Evolutionary conservation across 53 echinoderm and acorn worm genomes (phyloP), one percentile per base, ranked within the genome.

Genomic region (Zoroaster sp.): DNA sequence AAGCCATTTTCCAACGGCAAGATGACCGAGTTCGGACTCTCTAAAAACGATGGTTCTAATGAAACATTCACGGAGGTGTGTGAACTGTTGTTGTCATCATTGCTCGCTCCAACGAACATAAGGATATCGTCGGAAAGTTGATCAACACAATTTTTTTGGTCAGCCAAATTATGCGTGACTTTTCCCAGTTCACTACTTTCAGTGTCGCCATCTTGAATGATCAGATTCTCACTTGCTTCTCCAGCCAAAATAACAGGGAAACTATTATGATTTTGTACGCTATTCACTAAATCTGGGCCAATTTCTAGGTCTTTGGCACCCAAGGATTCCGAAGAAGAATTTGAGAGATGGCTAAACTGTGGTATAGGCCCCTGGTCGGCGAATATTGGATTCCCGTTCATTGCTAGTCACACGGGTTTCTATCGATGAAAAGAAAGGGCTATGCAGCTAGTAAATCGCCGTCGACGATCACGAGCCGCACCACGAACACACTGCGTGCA

Each of bases 361-460:
- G 91, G 77, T 82, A 80, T 86, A 71, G 75, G 92, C 91, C 94
- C 94, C 92, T 96, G 94, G 87, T 91, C 91, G 77, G 54, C 81
- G 90, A 94, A 89, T 89, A 80, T 92, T 90, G 96, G 86, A 89
- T 91, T 91, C 96, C 96, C 96, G 94, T 96, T 94, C 96, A 96
- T 96, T 67, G 71, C 89, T 88, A 53, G 75, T 91, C 96, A 90
- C 94, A 89, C 93, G 96, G 96, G 96, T 96, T 96, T 96, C 96
- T 96, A 83, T 90, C 74, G 87, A 79, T 72, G 71, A 91, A 96
- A 88, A 87, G 80, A 78, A 93, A 89, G 96, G 92, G 82, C 81
- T 80, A n/a, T 42, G 23, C 38, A 40, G 59, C 43, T 88, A 77
- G 52, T 70, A 21, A 55, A 65, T 59, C 63, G 21, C 38, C 35